phyloP scores from a whole-genome alignment of 2,113 vertebrate species.

The Chlorodrepanis virens region DNA sequence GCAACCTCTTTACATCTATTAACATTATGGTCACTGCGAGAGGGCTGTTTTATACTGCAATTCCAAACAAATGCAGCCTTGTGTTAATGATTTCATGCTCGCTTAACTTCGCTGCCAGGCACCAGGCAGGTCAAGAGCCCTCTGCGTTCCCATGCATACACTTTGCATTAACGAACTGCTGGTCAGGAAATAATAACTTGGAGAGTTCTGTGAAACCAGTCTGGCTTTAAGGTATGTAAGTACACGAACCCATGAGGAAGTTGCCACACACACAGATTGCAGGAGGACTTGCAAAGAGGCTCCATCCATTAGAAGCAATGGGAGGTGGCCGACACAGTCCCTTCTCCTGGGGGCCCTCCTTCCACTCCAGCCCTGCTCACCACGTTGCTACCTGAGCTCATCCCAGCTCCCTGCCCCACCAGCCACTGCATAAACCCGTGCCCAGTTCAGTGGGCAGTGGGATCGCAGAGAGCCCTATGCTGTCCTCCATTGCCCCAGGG shows the following conservation, averaged over 20 bases:
- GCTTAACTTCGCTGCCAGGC: neutral
- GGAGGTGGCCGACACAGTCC: fast-evolving
- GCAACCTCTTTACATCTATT: neutral
- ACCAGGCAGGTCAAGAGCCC: neutral
- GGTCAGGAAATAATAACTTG: neutral
- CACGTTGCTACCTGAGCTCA: neutral
- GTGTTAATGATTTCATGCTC: slow-evolving; percentile 3
- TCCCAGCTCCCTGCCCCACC: neutral
- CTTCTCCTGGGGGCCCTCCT: neutral
- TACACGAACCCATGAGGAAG: neutral
- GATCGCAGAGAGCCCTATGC: neutral
- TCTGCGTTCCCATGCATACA: neutral
- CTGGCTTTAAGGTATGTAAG: neutral
- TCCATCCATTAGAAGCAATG: fast-evolving
- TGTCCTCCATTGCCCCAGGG: neutral
- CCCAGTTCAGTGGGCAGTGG: neutral
- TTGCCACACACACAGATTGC: fast-evolving
- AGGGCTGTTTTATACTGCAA: neutral
- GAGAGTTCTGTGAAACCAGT: neutral
- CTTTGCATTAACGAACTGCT: neutral
- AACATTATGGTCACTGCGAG: neutral
- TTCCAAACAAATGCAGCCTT: neutral
- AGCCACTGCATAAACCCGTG: neutral
- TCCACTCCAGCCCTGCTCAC: neutral
- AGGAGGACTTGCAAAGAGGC: neutral